phyloP scores from a whole-genome alignment of 2,113 vertebrate species.

The Cynocephalus volans region DNA sequence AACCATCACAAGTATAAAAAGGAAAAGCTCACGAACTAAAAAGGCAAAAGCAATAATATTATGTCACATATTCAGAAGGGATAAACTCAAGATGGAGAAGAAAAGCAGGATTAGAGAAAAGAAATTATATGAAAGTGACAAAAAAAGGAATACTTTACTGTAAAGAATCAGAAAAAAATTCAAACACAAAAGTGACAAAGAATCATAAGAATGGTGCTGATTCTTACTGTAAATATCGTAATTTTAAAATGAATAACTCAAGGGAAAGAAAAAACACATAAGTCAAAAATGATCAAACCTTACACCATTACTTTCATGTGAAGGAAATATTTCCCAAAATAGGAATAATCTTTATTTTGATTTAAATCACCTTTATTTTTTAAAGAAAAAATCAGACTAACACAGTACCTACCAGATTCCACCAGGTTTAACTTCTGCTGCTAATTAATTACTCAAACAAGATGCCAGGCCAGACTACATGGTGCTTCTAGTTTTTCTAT shows the following conservation, averaged over 20 bases:
- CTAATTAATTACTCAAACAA: conserved; percentile 87
- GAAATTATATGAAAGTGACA: background rate
- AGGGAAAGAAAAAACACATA: background rate
- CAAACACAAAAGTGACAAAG: conserved; percentile 62
- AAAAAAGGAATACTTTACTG: background rate
- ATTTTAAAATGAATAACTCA: conserved; percentile 37
- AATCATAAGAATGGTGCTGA: background rate
- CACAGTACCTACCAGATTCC: conserved; percentile 3
- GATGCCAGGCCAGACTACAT: conserved; percentile 85
- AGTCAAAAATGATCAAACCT: background rate
- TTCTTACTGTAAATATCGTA: background rate
- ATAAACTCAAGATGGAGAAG: conserved; percentile 42
- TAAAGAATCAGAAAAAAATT: background rate
- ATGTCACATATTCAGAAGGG: background rate
- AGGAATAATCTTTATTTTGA: conserved; percentile 38
- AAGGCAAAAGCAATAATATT: background rate
- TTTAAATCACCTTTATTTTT: conserved; percentile 12
- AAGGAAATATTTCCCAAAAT: conserved; percentile 39
- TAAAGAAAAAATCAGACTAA: conserved; percentile 70
- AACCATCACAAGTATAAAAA: background rate
- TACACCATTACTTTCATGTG: background rate
- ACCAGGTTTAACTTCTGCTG: conserved; percentile 50
- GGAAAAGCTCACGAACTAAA: background rate
- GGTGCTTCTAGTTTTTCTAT: conserved; percentile 88
- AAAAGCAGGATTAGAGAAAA: background rate